A percentile compares a stretch with the other conserved stretches of the same genome.
These are phyloP conservation scores for Glaucidium brasilianum DNA, from an alignment of 2,113 vertebrate species.

Conservation along the genomic window DNA sequence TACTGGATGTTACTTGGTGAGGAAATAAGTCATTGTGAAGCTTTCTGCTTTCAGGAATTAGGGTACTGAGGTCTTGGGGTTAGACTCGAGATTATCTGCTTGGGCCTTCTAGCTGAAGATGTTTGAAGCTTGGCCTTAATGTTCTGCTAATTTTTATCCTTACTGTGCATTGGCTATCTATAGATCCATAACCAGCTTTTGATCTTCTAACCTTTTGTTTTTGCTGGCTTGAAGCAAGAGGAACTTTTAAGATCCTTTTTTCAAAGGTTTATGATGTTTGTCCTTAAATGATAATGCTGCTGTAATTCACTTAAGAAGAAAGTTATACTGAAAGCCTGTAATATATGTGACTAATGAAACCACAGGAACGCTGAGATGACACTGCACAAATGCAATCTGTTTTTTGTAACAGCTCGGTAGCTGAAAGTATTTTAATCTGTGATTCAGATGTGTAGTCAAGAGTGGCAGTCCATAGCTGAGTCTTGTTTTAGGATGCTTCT, in stretches of 20 bases:
- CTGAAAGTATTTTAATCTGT: background rate
- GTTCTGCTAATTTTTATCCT: background rate
- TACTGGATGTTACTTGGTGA: fast-evolving
- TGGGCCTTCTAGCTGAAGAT: background rate
- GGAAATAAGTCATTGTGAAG: background rate
- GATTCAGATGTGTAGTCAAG: background rate
- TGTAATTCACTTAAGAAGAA: background rate
- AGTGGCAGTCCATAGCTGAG: background rate
- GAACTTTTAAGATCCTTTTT: background rate
- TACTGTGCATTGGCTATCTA: background rate
- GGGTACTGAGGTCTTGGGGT: background rate
- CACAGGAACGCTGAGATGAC: background rate
- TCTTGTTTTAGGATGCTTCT: background rate
- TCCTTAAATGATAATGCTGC: background rate
- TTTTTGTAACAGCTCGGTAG: background rate
- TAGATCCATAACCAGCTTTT: background rate
- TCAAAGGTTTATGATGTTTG: background rate
- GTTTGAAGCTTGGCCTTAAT: background rate
- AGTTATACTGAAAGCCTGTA: background rate
- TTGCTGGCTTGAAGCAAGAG: background rate
- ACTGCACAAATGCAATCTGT: background rate
- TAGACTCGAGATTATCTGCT: background rate
- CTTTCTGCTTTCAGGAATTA: background rate
- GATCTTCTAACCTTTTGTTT: background rate
- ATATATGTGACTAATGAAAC: background rate